Conservation (phyloP, 2,797 vertebrate species). For the Sebastes iracundus region DNA sequence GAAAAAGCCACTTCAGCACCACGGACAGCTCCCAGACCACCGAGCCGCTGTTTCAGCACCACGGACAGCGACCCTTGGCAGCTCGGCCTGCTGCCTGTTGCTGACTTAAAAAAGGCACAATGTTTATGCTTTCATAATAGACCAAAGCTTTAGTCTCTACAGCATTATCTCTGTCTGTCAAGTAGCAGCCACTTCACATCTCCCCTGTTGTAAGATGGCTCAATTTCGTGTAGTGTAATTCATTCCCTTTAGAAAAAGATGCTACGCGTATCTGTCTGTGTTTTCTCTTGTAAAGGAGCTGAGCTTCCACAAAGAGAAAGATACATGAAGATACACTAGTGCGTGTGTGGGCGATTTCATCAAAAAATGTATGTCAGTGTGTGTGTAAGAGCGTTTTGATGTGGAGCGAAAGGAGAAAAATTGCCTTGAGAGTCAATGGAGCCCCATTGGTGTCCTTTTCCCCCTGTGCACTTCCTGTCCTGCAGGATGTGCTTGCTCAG, state of each 20-base stretch:
- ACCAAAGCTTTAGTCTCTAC: neutral
- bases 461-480: constrained; percentile 44
- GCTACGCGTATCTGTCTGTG: constrained; percentile 5
- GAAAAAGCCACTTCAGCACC: constrained; percentile 46
- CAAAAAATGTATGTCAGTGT: constrained; percentile 6
- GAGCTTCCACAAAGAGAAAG: constrained; percentile 15
- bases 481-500: constrained; percentile 68
- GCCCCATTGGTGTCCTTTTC: constrained; percentile 26
- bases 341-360: neutral
- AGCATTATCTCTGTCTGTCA: constrained; percentile 1
- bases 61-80: constrained; percentile 44
- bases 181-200: neutral
- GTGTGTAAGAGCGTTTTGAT: neutral
- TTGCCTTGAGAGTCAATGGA: constrained; percentile 11
- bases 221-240: constrained; percentile 1
- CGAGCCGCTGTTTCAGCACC: constrained; percentile 46
- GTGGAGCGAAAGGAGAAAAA: neutral
- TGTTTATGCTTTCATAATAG: neutral
- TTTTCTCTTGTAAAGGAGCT: constrained; percentile 14
- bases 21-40: neutral
- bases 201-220: constrained; percentile 1
- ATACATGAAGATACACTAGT: neutral
- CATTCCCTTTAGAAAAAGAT: constrained; percentile 20
- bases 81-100: constrained; percentile 22
- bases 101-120: neutral